These are phyloP conservation scores for Trachymyrmex septentrionalis DNA, from an alignment of 1,140 invertebrate genomes.

Conservation along the genomic window DNA sequence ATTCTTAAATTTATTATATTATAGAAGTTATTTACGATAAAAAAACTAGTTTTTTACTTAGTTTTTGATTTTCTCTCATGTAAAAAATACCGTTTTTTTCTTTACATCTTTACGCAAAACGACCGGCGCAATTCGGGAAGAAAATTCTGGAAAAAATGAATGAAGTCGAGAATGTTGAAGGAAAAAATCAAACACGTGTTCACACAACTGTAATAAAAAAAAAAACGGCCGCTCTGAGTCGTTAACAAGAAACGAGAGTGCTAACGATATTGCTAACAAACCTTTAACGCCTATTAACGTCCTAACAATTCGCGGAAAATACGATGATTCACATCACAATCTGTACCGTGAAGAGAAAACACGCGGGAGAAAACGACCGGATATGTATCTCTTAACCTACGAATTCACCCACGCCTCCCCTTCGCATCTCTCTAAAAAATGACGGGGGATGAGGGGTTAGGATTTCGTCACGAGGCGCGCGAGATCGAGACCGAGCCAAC, in stretches of 20 bases:
- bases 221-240: not conserved
- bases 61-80: too few species aligned
- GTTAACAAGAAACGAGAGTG: not conserved
- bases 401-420: not conserved
- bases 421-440: not conserved
- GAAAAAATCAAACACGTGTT: too few species aligned
- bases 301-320: not conserved
- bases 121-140: too few species aligned
- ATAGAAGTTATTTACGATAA: too few species aligned
- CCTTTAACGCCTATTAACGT: not conserved
- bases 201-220: too few species aligned
- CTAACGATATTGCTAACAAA: not conserved
- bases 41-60: too few species aligned
- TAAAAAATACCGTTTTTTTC: too few species aligned
- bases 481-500: not conserved
- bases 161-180: too few species aligned
- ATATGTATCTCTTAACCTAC: conserved; percentile 1
- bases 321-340: not conserved
- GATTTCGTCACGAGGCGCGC: not conserved
- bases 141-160: too few species aligned
- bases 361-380: not conserved
- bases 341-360: not conserved
- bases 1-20: too few species aligned
- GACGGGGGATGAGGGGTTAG: not conserved
- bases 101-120: too few species aligned